Percentiles rank a stretch among this genome's conserved stretches.
phyloP scores from a whole-genome alignment of 2,113 vertebrate genomes.

The Mustela lutreola region DNA sequence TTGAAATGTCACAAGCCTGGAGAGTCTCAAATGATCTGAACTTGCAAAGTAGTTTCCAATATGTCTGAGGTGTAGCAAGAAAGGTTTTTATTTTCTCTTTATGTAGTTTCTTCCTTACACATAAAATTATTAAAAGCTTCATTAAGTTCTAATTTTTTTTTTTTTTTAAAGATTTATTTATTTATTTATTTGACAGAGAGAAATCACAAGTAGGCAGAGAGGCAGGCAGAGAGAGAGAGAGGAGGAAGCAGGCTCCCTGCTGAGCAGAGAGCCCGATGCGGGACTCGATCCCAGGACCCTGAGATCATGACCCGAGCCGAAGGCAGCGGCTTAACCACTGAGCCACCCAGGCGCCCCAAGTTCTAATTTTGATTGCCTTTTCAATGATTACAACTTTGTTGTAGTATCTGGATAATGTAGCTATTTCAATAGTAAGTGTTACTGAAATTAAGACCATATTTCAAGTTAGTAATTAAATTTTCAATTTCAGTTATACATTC shows the following conservation, averaged over 20 bases:
- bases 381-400: background rate
- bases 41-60: background rate
- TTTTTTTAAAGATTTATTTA: no score
- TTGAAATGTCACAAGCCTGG: background rate
- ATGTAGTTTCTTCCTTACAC: background rate
- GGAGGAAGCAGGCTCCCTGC: no score
- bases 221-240: no score
- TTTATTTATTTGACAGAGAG: no score
- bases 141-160: background rate
- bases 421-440: background rate
- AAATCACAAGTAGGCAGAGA: no score
- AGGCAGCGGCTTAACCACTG: no score
- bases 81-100: background rate
- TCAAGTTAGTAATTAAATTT: background rate
- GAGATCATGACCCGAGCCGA: no score
- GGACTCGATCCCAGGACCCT: no score
- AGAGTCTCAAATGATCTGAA: background rate
- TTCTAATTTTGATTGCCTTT: constrained; percentile 5
- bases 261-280: no score
- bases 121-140: background rate
- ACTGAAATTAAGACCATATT: background rate
- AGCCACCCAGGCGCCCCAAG: no score
- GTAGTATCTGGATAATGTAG: background rate
- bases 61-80: background rate
- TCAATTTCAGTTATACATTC: constrained; percentile 25